Evolutionary conservation across 2,888 invertebrate genomes (phyloP), one percentile per base, ranked within the genome.

Genomic region (Argyresthia albistria): DNA sequence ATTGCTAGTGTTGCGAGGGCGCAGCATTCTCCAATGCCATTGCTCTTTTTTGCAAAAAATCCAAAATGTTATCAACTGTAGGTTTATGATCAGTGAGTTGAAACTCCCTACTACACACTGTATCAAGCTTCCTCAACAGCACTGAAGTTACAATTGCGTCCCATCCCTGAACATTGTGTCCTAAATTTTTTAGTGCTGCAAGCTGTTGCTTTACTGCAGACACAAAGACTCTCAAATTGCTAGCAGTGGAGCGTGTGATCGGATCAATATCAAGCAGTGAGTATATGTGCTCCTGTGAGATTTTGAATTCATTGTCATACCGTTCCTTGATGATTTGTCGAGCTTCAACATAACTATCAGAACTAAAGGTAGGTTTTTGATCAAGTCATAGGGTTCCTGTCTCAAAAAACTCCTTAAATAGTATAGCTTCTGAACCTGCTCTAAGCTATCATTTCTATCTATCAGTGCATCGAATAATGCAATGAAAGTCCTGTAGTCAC

Each of bases 341-440:
- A 0, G 54, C 56, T 11, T 55, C 43, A 7, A 15, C 6, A 35
- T 59, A 59, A 15, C 57, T 57, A 1, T 54, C 54, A 16, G 8
- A 1, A 37, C 14, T 0, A 60, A 12, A 3, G 58, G 55, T 8
- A 60, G 50, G 25, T 59, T 59, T 50, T 58, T 56, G 2, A 59
- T 53, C 1, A 58, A 35, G 46, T 58, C 57, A 8, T 53, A 25
- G 2, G 25, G 25, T 25, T 25, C 25, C 25, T 25, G 6, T 25
- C 6, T 25, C 6, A 25, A 4, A 6, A 25, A 25, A 25, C 25
- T 25, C 6, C 25, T 25, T 6, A 25, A 6, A 6, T 25, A 25
- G 6, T 25, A 25, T 4, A 25, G 25, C 6, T 25, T 25, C 6
- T 25, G 25, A 25, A 25, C 25, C 25, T 25, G 25, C 6, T 25